Evolutionary conservation across 1,140 invertebrate species (phyloP).

Genomic region (Bombus haemorrhoidalis): DNA sequence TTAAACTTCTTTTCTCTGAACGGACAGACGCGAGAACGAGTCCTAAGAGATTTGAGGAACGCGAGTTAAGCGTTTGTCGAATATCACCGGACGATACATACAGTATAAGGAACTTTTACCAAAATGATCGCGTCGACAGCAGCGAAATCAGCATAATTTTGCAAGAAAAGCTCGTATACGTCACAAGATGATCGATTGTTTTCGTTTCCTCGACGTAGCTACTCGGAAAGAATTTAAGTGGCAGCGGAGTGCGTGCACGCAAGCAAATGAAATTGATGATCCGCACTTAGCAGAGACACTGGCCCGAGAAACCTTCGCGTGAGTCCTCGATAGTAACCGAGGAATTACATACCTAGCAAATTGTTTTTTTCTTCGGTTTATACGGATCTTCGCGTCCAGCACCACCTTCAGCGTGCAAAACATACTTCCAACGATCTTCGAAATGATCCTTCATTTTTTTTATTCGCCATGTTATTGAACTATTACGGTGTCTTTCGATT

Average conservation of each 20-base stretch:
- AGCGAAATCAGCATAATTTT: neutral
- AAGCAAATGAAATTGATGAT: slow-evolving; percentile 24
- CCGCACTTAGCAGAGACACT: slow-evolving; percentile 3
- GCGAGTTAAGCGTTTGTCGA: too few relatives aligned
- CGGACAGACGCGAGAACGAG: too few relatives aligned
- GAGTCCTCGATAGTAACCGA: neutral
- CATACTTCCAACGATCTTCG: neutral
- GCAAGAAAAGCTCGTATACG: neutral
- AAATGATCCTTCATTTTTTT: neutral
- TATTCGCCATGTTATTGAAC: neutral
- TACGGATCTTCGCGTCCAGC: neutral
- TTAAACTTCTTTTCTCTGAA: too few relatives aligned
- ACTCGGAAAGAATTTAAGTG: neutral
- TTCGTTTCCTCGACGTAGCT: neutral
- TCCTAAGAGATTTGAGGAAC: too few relatives aligned
- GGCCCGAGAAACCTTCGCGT: slow-evolving; percentile 39
- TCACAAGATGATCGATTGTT: neutral
- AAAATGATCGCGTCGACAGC: neutral
- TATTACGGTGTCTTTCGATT: neutral
- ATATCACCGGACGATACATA: too few relatives aligned
- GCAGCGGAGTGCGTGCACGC: slow-evolving; percentile 17
- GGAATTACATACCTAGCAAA: slow-evolving; percentile 1
- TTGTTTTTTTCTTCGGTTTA: slow-evolving; percentile 16
- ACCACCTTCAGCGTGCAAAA: neutral
- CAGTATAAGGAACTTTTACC: too few relatives aligned